Base-by-base conservation (phyloP, 1,140 invertebrate species). In the Bombyx mandarina region DNA sequence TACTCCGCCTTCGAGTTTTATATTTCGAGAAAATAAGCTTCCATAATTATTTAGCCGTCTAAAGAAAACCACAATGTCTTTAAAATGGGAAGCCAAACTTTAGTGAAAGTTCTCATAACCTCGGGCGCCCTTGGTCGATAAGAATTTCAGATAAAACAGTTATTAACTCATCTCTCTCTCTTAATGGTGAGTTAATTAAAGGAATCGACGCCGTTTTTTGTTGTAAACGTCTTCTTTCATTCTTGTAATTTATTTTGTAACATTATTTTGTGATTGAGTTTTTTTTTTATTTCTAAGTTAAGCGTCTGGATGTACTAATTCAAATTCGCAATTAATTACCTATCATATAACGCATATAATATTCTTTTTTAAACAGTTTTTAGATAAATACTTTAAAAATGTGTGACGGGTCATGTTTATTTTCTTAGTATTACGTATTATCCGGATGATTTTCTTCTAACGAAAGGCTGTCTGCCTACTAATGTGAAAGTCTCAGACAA, bases 401-500 rank as follows among this genome's bases (percentile, higher is more conserved):
- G 4, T 35, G 4, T 35, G 2, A 35, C 26, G 26, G 26, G 26
- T 35, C 26, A 35, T 35, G 26, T 35, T 35, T 35, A 35, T 35
- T 35, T 35, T 35, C 26, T 35, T 35, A 5, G 26, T 35, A 35
- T 35, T 35, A 35, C 26, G 26, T 35, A 48, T 64, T 52, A 59
- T 61, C 54, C 65, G 55, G 51, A 65, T 62, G 62, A 66, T 72
- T 69, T 68, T 61, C 64, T 66, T 55, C 65, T 57, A 63, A 59
- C 42, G 57, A 57, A 59, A 60, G 60, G 53, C 58, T 55, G 60
- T 62, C 60, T 65, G 65, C 65, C 71, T 73, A 58, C 58, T 69
- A 71, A 79, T 75, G 77, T 71, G 75, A 81, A 81, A 77, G 77
- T 69, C 52, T 61, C 60, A 65, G 66, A 77, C 77, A 73, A 73